phyloP scores from a whole-genome alignment of 35 echinoderm and acorn worm species.

The Ophiothrix spiculata region DNA sequence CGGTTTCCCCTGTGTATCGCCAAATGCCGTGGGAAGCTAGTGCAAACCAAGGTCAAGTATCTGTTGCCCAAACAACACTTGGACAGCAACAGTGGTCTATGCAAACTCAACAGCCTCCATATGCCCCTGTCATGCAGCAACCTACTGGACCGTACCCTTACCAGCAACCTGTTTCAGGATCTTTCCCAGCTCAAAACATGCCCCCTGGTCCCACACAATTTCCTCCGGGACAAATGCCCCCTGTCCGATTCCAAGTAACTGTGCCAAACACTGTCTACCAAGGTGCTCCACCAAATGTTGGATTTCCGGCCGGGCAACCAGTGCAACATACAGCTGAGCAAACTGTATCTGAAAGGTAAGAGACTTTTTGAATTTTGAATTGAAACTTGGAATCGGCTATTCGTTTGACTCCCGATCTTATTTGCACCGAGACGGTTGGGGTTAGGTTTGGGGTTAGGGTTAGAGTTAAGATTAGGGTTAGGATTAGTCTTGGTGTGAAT shows the following conservation, averaged over 20 bases:
- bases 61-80: not conserved
- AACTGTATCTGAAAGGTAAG: not conserved
- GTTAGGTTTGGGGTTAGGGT: too few species aligned
- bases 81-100: not conserved
- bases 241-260: too few species aligned
- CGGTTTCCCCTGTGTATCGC: not conserved
- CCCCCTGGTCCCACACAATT: too few species aligned
- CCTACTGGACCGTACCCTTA: not conserved
- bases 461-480: too few species aligned
- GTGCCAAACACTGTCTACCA: not conserved
- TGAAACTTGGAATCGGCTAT: too few species aligned
- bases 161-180: too few species aligned
- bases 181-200: too few species aligned
- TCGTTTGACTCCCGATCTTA: too few species aligned
- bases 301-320: not conserved
- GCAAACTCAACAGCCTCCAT: not conserved
- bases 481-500: too few species aligned
- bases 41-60: not conserved
- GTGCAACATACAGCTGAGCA: not conserved
- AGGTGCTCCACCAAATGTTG: not conserved
- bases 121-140: not conserved
- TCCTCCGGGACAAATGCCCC: too few species aligned
- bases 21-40: not conserved
- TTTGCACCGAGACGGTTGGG: too few species aligned
- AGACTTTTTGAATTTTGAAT: too few species aligned